phyloP scores from a whole-genome alignment of 1,140 invertebrate species.

The Neoseiulus cucumeris region DNA sequence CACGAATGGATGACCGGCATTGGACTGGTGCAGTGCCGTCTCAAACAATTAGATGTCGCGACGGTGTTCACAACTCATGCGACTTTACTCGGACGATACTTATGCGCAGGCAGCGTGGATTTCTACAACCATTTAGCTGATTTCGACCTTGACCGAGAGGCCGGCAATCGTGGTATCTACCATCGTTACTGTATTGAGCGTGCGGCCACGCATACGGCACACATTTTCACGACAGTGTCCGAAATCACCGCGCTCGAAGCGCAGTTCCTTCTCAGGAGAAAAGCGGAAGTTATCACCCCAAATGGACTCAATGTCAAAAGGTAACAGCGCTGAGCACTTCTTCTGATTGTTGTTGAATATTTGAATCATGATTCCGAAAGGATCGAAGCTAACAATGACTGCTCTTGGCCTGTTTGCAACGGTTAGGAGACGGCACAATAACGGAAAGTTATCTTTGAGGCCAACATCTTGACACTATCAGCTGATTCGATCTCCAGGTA shows the following conservation, averaged over 20 bases:
- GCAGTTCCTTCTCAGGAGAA: slow-evolving; percentile 81
- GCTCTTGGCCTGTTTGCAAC: too few species aligned
- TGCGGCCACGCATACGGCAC: slow-evolving; percentile 70
- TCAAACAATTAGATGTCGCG: slow-evolving; percentile 25
- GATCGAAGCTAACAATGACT: too few species aligned
- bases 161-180: slow-evolving; percentile 94
- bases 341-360: too few species aligned
- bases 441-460: too few species aligned
- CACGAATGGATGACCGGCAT: slow-evolving; percentile 32
- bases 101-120: slow-evolving; percentile 29
- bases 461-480: too few species aligned
- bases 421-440: too few species aligned
- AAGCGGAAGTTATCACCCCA: slow-evolving; percentile 33
- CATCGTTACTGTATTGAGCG: slow-evolving; percentile 97
- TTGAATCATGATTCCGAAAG: too few species aligned
- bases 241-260: slow-evolving; percentile 88
- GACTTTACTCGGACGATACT: slow-evolving; percentile 30
- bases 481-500: neutral
- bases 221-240: slow-evolving; percentile 95
- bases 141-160: slow-evolving; percentile 93
- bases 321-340: neutral
- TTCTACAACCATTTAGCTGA: slow-evolving; percentile 30
- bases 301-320: slow-evolving; percentile 29
- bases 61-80: slow-evolving; percentile 33
- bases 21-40: slow-evolving; percentile 26